Evolutionary conservation across 2,113 vertebrate genomes (phyloP), one percentile per base, ranked within the genome.

Genomic region (Vimba vimba): DNA sequence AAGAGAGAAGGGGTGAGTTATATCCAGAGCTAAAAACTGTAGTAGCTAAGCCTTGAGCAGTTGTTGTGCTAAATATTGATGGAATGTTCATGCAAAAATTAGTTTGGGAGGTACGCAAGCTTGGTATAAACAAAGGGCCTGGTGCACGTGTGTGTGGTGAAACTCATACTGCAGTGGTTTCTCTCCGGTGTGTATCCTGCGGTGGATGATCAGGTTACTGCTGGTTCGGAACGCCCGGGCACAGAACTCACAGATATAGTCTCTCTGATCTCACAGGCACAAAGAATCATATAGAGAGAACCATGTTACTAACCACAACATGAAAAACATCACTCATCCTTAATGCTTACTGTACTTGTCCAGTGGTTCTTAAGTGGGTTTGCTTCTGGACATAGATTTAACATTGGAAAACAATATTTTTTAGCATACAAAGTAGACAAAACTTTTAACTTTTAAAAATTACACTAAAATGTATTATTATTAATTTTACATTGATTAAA

Each of bases 241-340:
- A 0, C 96, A 97, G 91, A 96, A 96, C 91, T 97, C 96, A 39
- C 96, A 97, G 90, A 97, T 97, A 60, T 94, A 97, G 79, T 96
- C 95, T 12, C 95, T 91, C 59, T 93, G 94, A 83, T 96, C 96
- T 96, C 87, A 45, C 0, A 33, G 69, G 86, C 62, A 86, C 62
- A 57, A 79, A 87, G 15, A 78, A 62, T 50, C 77, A 68, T 11
- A 68, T 17, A 82, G 33, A 66, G 19, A n/a, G 21, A 17, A 74
- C n/a, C 30, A 30, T 62, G 84, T 6, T 62, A 57, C 2, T 15
- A 81, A 50, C 17, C 52, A 64, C 33, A 23, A 59, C 81, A 50
- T n/a, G n/a, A 83, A 57, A 57, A 76, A 21, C 57, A 68, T 64
- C 55, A 73, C 27, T n/a, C 30, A 25, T 9, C 25, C 3, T 0